phyloP scores from a whole-genome alignment of 1,140 invertebrate genomes.

The Caerostris extrusa region DNA sequence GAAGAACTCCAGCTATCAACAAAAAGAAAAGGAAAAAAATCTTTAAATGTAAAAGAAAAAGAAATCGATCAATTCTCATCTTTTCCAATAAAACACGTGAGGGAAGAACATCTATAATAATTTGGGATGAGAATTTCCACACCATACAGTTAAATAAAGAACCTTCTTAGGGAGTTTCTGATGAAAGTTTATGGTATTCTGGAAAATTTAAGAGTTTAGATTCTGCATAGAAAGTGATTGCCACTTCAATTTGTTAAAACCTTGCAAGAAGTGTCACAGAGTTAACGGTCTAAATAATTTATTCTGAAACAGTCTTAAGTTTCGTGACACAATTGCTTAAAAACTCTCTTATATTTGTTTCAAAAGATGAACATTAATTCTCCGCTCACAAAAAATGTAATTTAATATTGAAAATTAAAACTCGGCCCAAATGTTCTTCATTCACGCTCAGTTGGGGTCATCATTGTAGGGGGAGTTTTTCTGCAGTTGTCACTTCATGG shows the following conservation, averaged over 20 bases:
- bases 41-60: neutral
- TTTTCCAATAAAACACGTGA: slow-evolving; percentile 18
- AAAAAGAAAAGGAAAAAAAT: neutral
- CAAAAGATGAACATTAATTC: neutral
- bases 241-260: slow-evolving; percentile 12
- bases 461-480: no score
- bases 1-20: slow-evolving; percentile 21
- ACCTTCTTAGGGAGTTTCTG: neutral
- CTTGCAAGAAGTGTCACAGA: neutral
- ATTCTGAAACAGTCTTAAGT: neutral
- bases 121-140: neutral
- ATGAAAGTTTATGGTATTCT: slow-evolving; percentile 22
- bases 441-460: no score
- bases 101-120: slow-evolving; percentile 26
- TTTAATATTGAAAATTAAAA: no score
- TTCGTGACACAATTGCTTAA: neutral
- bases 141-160: neutral
- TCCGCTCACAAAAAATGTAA: neutral
- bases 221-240: neutral
- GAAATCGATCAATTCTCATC: slow-evolving; percentile 27
- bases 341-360: neutral
- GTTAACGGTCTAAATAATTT: neutral
- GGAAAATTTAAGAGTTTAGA: neutral
- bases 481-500: no score
- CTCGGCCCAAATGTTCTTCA: no score